Conservation (phyloP, 2,113 vertebrate genomes). For the Coryphaenoides rupestris region DNA sequence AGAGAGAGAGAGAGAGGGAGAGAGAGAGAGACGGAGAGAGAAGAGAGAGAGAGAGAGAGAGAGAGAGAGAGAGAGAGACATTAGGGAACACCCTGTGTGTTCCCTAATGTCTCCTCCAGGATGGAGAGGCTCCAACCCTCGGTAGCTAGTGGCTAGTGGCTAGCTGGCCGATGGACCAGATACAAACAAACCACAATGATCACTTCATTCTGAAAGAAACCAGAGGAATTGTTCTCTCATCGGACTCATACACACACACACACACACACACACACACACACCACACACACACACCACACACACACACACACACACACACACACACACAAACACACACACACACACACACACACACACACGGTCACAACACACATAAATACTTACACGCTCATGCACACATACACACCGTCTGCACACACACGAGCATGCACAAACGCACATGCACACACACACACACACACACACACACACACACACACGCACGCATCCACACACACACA, state of each 20-base stretch:
- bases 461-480: no score
- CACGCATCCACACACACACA: no score
- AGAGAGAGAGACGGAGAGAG: no score
- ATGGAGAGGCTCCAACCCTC: conserved; percentile 68
- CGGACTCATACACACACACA: conserved; percentile 56
- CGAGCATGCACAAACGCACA: no score
- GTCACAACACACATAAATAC: no score
- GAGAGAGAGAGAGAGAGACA: conserved; percentile 68
- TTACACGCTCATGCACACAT: no score
- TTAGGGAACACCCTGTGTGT: conserved; percentile 59
- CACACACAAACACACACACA: no score
- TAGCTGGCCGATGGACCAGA: conserved; percentile 62
- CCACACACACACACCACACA: conserved; percentile 19
- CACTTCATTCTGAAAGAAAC: conserved; percentile 56
- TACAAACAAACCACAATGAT: conserved; percentile 51
- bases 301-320: conserved; percentile 44
- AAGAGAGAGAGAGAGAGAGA: conserved; percentile 63
- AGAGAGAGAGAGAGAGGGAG: no score
- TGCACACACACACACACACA: no score
- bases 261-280: conserved; percentile 33
- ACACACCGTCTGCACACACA: no score
- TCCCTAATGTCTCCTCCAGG: conserved; percentile 47
- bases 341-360: no score
- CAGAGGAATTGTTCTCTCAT: conserved; percentile 59
- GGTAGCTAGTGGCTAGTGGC: conserved; percentile 63